phyloP scores from a whole-genome alignment of 2,113 vertebrate genomes.

The Percopsis transmontana region DNA sequence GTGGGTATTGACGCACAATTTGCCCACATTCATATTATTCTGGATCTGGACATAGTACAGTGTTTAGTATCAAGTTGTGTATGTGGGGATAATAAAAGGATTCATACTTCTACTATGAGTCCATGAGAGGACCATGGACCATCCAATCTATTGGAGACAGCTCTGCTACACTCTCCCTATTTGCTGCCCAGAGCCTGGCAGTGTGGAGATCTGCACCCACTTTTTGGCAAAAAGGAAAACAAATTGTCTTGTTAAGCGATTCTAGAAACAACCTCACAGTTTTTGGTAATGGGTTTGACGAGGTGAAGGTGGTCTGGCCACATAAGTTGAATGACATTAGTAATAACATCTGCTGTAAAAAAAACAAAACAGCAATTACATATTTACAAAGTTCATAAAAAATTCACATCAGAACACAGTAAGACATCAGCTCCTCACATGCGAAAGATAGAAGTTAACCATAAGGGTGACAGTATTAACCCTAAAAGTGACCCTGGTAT shows the following conservation, averaged over 20 bases:
- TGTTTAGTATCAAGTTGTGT: too few relatives aligned
- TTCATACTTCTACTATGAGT: too few relatives aligned
- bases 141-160: too few relatives aligned
- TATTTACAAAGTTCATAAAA: too few relatives aligned
- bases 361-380: too few relatives aligned
- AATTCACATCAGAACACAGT: too few relatives aligned
- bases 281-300: constrained; percentile 7
- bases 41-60: too few relatives aligned
- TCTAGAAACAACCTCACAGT: constrained; percentile 35
- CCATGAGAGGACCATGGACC: neutral
- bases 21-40: constrained; percentile 23
- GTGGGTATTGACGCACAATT: constrained; percentile 23
- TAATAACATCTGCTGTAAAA: too few relatives aligned
- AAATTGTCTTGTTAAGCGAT: constrained; percentile 51
- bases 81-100: too few relatives aligned
- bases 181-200: constrained; percentile 8
- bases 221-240: constrained; percentile 38
- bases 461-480: neutral
- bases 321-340: too few relatives aligned
- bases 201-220: constrained; percentile 18
- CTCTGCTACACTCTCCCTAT: constrained; percentile 13
- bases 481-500: constrained; percentile 14
- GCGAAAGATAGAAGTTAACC: neutral
- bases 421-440: too few relatives aligned
- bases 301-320: constrained; percentile 24